phyloP scores from a whole-genome alignment of 2,797 vertebrate genomes.

The Psittacula derbiana region DNA sequence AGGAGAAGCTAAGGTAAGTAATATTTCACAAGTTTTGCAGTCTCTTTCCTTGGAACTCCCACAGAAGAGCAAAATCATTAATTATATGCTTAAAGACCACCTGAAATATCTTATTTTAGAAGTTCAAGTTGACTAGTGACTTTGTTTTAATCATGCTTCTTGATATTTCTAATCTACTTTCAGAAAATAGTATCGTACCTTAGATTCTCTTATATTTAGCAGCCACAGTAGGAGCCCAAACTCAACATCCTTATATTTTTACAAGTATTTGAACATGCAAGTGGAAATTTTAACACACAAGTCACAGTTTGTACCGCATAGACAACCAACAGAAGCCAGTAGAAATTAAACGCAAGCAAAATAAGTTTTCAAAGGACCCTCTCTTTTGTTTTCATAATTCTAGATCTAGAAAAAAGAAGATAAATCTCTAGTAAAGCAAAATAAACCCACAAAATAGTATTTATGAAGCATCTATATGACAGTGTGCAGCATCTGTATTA shows the following conservation, averaged over 20 bases:
- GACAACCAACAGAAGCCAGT: neutral
- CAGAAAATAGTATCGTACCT: neutral
- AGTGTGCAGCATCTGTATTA: neutral
- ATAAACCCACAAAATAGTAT: neutral
- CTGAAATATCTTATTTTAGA: neutral
- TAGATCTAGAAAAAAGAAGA: neutral
- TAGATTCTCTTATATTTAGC: neutral
- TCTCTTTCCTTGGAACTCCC: neutral
- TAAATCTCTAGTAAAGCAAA: neutral
- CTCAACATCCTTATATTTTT: neutral
- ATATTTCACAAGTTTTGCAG: neutral
- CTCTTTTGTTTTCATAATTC: neutral
- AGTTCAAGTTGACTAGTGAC: neutral
- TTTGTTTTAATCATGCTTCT: neutral
- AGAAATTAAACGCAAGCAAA: neutral
- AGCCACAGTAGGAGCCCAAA: neutral
- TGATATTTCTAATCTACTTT: neutral
- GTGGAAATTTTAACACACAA: neutral
- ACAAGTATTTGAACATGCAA: neutral
- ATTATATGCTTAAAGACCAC: neutral
- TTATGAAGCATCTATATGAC: neutral
- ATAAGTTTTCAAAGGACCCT: neutral
- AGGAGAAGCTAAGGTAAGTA: neutral
- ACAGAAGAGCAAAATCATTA: neutral
- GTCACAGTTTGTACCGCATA: neutral